Evolutionary conservation across 1,140 invertebrate genomes (phyloP).

Genomic region (Epicauta chinensis): DNA sequence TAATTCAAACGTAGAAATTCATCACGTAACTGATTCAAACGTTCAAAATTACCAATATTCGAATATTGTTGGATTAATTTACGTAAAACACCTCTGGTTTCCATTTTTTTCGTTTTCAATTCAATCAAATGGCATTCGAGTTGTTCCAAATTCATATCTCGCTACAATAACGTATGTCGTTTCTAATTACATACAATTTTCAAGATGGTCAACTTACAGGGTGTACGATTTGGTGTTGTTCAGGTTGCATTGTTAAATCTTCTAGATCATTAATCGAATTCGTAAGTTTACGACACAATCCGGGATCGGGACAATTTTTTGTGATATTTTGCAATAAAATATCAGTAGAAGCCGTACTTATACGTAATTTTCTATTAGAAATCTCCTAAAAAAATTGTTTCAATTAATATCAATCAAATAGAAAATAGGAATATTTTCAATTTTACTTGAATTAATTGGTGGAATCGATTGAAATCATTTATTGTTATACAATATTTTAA

Average conservation of each 20-base stretch:
- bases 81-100: constrained; percentile 49
- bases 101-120: constrained; percentile 49
- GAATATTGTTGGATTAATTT: constrained; percentile 48
- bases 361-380: constrained; percentile 35
- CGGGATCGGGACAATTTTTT: constrained; percentile 1
- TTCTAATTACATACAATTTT: background rate
- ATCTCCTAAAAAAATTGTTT: constrained; percentile 45
- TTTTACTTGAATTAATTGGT: constrained; percentile 26
- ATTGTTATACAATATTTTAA: constrained; percentile 21
- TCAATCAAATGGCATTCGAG: constrained; percentile 49
- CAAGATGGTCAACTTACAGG: constrained; percentile 42
- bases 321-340: constrained; percentile 26
- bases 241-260: constrained; percentile 21
- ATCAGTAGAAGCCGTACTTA: constrained; percentile 42
- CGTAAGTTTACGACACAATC: constrained; percentile 13
- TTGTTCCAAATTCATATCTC: constrained; percentile 48
- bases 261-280: constrained; percentile 16
- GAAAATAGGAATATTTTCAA: constrained; percentile 6
- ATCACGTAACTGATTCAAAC: constrained; percentile 44
- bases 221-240: constrained; percentile 41
- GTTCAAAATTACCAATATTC: constrained; percentile 42
- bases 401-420: constrained; percentile 6
- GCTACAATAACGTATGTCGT: too few relatives aligned
- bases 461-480: constrained; percentile 23
- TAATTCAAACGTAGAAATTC: constrained; percentile 45